Conservation (phyloP, 2,888 invertebrate genomes). For the Acrobasis consociella region DNA sequence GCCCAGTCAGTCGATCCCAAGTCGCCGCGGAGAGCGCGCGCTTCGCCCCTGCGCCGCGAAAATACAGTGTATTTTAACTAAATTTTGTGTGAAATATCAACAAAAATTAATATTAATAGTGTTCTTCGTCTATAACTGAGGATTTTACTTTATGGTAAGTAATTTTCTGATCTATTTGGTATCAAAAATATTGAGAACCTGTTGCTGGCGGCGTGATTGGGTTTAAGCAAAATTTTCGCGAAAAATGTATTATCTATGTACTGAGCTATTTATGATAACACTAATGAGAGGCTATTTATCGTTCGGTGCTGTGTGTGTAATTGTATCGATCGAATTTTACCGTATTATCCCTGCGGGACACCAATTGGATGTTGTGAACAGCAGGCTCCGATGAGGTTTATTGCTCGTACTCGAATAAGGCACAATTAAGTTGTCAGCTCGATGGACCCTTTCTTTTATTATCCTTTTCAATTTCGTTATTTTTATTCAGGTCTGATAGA, state of each 20-base stretch:
- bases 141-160: slow-evolving; percentile 33
- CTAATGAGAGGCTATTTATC: slow-evolving; percentile 24
- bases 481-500: neutral
- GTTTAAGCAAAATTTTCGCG: slow-evolving; percentile 9
- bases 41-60: slow-evolving; percentile 23
- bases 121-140: slow-evolving; percentile 23
- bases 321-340: slow-evolving; percentile 31
- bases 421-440: slow-evolving; percentile 3
- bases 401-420: slow-evolving; percentile 12
- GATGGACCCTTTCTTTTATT: slow-evolving; percentile 3
- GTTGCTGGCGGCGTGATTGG: slow-evolving; percentile 32
- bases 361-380: slow-evolving; percentile 31
- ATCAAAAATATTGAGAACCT: slow-evolving; percentile 28
- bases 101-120: slow-evolving; percentile 19
- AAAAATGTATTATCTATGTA: neutral
- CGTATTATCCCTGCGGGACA: slow-evolving; percentile 32
- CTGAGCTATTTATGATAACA: slow-evolving; percentile 15
- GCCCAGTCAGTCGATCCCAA: slow-evolving; percentile 37
- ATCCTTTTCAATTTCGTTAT: neutral
- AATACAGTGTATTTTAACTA: slow-evolving; percentile 29
- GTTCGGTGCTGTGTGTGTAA: slow-evolving; percentile 26
- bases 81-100: slow-evolving; percentile 35
- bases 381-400: slow-evolving; percentile 15
- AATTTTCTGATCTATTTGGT: slow-evolving; percentile 14
- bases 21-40: slow-evolving; percentile 32